Evolutionary conservation across 1,140 invertebrate species (phyloP), one percentile per base, ranked within the genome.

Genomic region (Pachypsylla venusta): DNA sequence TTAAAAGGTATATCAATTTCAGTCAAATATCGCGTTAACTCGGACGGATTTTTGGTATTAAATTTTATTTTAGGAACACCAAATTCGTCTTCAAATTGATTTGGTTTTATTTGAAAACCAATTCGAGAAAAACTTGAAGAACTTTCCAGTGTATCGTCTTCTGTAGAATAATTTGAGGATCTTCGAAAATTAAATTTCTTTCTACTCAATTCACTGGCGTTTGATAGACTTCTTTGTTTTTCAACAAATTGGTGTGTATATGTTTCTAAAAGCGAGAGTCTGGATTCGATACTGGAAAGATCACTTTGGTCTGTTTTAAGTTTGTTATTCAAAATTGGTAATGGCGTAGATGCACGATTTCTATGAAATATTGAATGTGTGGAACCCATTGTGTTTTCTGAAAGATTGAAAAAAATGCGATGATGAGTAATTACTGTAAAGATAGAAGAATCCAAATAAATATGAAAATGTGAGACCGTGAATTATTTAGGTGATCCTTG

Each of bases 191-290:
- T 7, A 22, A 48, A 48, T 48, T 48, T 48, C 42, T 48, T 48
- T n/a, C 42, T n/a, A n/a, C 16, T 48, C n/a, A 48, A 5, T 19
- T 48, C 42, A n/a, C 42, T 48, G 42, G 42, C 42, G 42, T 48
- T 48, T n/a, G 42, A 48, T 3, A 48, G n/a, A 19, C 42, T 48
- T 5, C 42, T 5, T 22, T 48, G 42, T 22, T 22, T 4, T 22
- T 48, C 42, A 7, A 48, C 42, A 19, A 19, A n/a, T 48, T 48
- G 42, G n/a, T 48, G 42, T 3, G 42, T 48, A 22, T 48, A 48
- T n/a, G 42, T 5, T 19, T 48, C 42, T 19, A 48, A 19, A 22
- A 48, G 42, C 7, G 42, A 48, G 7, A 48, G 42, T 7, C 42
- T n/a, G 22, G 42, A 48, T n/a, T 48, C 42, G 16, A 48, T 5